These are phyloP conservation scores for Craniophora ligustri DNA, from an alignment of 2,888 invertebrate genomes.

Conservation along the genomic window DNA sequence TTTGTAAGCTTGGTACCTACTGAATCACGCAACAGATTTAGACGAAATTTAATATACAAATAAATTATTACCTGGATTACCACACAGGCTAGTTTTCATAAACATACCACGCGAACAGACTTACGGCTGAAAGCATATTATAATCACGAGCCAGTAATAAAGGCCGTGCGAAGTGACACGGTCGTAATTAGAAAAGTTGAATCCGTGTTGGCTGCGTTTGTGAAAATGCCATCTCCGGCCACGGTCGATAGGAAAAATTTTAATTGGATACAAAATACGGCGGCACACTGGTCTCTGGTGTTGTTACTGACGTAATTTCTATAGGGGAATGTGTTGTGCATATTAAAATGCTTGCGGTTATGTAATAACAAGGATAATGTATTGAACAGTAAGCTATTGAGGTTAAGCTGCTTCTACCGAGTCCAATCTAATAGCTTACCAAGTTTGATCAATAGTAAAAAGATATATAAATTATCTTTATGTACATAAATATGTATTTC, in stretches of 20 bases:
- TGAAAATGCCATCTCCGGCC: constrained; percentile 66
- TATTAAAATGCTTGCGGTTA: no score
- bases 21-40: not conserved
- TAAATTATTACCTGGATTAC: no score
- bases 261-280: constrained; percentile 75
- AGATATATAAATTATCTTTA: no score
- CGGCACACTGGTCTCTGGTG: constrained; percentile 32
- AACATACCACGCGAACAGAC: not conserved
- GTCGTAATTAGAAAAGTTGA: constrained; percentile 78
- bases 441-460: no score
- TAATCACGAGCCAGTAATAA: constrained; percentile 43
- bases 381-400: no score
- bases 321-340: not conserved
- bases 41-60: not conserved
- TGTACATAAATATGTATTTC: no score
- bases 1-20: no score
- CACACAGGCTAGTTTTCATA: no score
- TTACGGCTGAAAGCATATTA: constrained; percentile 14
- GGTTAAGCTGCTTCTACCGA: no score
- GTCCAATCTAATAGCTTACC: no score
- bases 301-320: constrained; percentile 14
- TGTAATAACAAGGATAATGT: no score
- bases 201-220: constrained; percentile 49
- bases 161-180: constrained; percentile 44
- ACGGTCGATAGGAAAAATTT: constrained; percentile 61